Evolutionary conservation across 2,113 vertebrate species (phyloP).

Genomic region (Petromus typicus): DNA sequence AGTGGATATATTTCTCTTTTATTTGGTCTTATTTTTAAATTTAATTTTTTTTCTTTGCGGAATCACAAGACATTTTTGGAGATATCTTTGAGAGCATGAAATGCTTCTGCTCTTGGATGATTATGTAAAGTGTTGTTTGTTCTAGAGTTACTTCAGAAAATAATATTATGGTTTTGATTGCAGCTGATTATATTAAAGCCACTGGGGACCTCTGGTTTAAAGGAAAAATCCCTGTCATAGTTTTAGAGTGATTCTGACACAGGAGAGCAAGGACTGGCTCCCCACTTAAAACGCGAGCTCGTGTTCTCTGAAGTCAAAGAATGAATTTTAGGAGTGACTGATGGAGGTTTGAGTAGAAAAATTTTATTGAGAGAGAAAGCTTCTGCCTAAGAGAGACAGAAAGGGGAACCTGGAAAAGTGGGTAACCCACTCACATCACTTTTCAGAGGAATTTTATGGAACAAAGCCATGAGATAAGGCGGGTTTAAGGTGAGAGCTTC

Average conservation of each 20-base stretch:
- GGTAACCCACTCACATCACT: no score
- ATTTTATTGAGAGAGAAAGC: no score
- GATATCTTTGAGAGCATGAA: constrained; percentile 50
- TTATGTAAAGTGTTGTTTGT: constrained; percentile 57
- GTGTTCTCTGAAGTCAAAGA: no score
- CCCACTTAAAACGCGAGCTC: no score
- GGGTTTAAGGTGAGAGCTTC: no score
- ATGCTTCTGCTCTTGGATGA: constrained; percentile 52
- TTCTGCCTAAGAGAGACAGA: no score
- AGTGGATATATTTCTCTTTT: constrained; percentile 18
- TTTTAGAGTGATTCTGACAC: constrained; percentile 35
- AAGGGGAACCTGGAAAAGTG: no score
- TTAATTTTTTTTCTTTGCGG: constrained; percentile 57
- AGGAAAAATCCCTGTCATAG: constrained; percentile 4
- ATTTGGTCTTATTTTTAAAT: constrained; percentile 43
- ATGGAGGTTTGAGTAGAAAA: no score
- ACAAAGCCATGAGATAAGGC: no score
- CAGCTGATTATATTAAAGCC: constrained; percentile 44
- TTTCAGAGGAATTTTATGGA: no score
- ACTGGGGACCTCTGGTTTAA: constrained; percentile 43
- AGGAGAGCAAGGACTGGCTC: no score
- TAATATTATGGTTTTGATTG: constrained; percentile 69
- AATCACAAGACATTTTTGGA: constrained; percentile 39
- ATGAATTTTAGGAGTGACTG: no score
- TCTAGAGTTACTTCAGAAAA: constrained; percentile 52